Evolutionary conservation across 2,888 invertebrate genomes (phyloP).

Genomic region (Linyphia triangularis): DNA sequence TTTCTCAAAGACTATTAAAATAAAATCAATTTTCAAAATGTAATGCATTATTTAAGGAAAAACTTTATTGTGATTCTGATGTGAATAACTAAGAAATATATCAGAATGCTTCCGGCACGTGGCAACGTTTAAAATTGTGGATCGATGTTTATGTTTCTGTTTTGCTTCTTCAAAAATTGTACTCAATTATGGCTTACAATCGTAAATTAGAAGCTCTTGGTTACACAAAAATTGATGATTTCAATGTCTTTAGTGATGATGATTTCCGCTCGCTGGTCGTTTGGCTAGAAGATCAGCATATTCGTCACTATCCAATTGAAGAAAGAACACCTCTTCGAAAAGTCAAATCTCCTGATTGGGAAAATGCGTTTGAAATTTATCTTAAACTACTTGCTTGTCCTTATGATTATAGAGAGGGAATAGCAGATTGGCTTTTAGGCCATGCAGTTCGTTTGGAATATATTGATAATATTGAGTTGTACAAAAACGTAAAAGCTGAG

Average conservation of each 20-base stretch:
- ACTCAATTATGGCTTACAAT: conserved; percentile 84
- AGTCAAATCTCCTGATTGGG: conserved; percentile 86
- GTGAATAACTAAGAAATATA: neutral
- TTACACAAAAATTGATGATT: conserved; percentile 86
- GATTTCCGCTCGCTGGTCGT: conserved; percentile 89
- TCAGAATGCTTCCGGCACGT: neutral
- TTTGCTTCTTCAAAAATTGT: neutral
- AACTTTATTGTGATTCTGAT: neutral
- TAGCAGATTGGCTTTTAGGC: conserved; percentile 91
- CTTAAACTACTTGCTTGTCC: conserved; percentile 89
- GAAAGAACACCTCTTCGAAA: conserved; percentile 88
- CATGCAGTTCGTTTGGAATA: conserved; percentile 91
- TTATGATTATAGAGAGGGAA: conserved; percentile 83
- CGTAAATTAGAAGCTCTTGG: conserved; percentile 88
- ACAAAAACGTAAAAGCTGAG: conserved; percentile 85
- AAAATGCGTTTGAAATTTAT: conserved; percentile 85
- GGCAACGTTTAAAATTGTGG: neutral
- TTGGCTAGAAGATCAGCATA: conserved; percentile 97
- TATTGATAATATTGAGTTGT: conserved; percentile 87
- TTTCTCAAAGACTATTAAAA: neutral
- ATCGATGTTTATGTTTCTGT: neutral
- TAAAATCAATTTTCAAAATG: neutral
- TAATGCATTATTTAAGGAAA: neutral
- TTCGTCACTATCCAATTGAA: conserved; percentile 91
- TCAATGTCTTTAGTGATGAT: conserved; percentile 87